Conservation (phyloP, 2,888 invertebrate genomes). For the Ptychoptera contaminata region DNA sequence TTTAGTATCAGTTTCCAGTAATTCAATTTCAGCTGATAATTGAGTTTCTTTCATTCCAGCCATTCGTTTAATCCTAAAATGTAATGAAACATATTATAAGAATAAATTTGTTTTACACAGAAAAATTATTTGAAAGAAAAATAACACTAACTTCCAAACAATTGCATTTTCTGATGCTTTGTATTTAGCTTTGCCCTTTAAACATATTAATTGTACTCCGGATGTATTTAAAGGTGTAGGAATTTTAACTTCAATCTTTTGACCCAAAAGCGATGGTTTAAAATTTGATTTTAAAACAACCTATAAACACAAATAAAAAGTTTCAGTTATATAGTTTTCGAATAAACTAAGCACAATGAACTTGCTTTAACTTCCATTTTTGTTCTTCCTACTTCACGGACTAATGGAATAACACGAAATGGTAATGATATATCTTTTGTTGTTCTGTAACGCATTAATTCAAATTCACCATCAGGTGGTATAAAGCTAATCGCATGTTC, state of each 20-base stretch:
- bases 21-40: slow-evolving; percentile 95
- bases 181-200: slow-evolving; percentile 99
- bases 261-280: slow-evolving; percentile 92
- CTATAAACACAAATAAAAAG: neutral
- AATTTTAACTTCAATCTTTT: slow-evolving; percentile 98
- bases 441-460: slow-evolving; percentile 98
- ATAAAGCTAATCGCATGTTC: slow-evolving; percentile 99
- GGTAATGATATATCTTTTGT: slow-evolving; percentile 99
- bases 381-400: slow-evolving; percentile 93
- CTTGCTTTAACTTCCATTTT: slow-evolving; percentile 93
- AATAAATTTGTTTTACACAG: slow-evolving; percentile 1
- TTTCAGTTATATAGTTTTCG: neutral
- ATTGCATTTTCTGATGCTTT: slow-evolving; percentile 99
- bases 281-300: slow-evolving; percentile 98
- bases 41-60: slow-evolving; percentile 99
- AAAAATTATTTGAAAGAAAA: slow-evolving; percentile 1
- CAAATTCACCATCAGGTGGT: slow-evolving; percentile 99
- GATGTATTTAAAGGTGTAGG: slow-evolving; percentile 98
- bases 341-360: neutral
- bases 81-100: slow-evolving; percentile 5
- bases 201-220: slow-evolving; percentile 95
- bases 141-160: slow-evolving; percentile 63
- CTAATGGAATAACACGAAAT: slow-evolving; percentile 97
- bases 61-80: slow-evolving; percentile 69
- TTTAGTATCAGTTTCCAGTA: slow-evolving; percentile 95